Evolutionary conservation across 2,113 vertebrate genomes (phyloP).

Genomic region (Brachyhypopomus occidentalis): DNA sequence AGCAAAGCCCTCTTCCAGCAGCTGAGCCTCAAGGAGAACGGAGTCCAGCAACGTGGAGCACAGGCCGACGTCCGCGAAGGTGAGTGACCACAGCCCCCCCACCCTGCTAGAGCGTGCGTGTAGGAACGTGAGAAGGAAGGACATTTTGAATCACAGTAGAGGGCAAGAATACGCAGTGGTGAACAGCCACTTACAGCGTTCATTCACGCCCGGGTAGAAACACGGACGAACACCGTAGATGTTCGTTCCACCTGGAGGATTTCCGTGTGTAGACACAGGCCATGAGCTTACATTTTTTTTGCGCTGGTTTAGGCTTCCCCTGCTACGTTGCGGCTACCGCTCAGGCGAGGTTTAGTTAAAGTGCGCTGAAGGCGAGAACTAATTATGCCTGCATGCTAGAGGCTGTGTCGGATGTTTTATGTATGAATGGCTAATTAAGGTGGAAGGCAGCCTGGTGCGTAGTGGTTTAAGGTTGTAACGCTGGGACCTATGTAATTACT

Average conservation of each 20-base stretch:
- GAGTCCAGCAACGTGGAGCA: slow-evolving; percentile 82
- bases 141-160: too few species aligned
- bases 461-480: slow-evolving; percentile 2
- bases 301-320: neutral
- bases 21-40: slow-evolving; percentile 94
- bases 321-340: neutral
- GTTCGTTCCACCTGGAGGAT: too few species aligned
- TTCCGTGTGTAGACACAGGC: too few species aligned
- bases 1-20: slow-evolving; percentile 93
- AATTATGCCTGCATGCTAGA: slow-evolving; percentile 24
- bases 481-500: slow-evolving; percentile 11
- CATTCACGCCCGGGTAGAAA: too few species aligned
- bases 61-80: slow-evolving; percentile 85
- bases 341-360: slow-evolving; percentile 19
- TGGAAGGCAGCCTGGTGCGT: neutral
- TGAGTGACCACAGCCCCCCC: slow-evolving; percentile 67
- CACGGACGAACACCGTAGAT: too few species aligned
- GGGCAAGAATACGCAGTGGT: too few species aligned
- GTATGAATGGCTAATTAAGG: slow-evolving; percentile 37
- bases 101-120: neutral
- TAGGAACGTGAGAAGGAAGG: neutral
- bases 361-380: neutral
- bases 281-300: neutral
- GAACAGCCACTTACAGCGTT: too few species aligned
- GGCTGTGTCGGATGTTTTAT: slow-evolving; percentile 27